Conservation (phyloP, 2,113 vertebrate species). For the Balaenoptera acutorostrata region DNA sequence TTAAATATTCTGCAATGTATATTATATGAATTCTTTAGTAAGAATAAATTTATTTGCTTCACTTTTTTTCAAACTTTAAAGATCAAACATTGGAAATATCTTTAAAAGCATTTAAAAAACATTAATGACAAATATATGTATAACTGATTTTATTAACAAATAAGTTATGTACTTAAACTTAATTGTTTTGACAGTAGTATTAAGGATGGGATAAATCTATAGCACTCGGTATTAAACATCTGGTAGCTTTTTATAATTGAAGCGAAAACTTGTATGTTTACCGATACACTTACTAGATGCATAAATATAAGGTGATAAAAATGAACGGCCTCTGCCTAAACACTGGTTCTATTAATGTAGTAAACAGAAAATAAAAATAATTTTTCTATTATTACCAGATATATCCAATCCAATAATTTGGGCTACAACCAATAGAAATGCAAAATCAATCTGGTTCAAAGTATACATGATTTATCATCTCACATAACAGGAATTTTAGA, state of each 20-base stretch:
- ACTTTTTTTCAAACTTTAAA: neutral
- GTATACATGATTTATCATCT: neutral
- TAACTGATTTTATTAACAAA: neutral
- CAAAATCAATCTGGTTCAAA: neutral
- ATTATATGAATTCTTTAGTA: conserved; percentile 11
- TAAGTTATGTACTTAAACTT: neutral
- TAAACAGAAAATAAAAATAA: neutral
- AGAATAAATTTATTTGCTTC: neutral
- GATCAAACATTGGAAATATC: neutral
- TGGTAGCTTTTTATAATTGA: neutral
- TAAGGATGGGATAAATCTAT: neutral
- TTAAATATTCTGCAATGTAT: neutral
- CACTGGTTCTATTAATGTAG: neutral
- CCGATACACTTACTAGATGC: neutral
- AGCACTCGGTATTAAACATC: neutral
- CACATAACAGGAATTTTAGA: neutral
- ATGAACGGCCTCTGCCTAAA: neutral
- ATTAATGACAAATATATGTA: neutral
- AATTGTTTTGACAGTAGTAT: neutral
- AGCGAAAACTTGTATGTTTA: neutral
- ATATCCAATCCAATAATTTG: neutral
- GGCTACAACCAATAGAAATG: neutral
- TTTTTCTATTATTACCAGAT: neutral
- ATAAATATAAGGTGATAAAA: neutral
- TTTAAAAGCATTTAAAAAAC: neutral